These are phyloP conservation scores for Acanthosepion esculentum DNA, from an alignment of 2,888 invertebrate species.

Conservation along the genomic window DNA sequence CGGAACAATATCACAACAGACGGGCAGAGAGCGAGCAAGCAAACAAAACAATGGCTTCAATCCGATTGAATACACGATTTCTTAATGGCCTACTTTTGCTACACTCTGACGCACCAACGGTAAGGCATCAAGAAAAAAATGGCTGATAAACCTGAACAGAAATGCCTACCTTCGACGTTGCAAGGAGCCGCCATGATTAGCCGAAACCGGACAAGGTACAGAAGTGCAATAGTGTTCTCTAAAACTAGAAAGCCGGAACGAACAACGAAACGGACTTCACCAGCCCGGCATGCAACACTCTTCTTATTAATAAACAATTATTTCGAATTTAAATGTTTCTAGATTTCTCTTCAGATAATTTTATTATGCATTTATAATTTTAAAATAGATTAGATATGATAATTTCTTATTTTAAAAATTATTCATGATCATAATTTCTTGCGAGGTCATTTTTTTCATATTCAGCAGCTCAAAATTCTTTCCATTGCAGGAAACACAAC, in stretches of 20 bases:
- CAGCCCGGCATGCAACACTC: background rate
- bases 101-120: background rate
- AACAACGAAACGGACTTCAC: background rate
- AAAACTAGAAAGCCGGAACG: background rate
- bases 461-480: conserved; percentile 8
- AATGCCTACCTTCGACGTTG: conserved; percentile 46
- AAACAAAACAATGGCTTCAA: background rate
- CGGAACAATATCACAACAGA: background rate
- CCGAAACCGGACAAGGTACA: conserved; percentile 36
- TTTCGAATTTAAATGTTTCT: background rate
- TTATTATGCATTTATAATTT: background rate
- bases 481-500: conserved; percentile 39
- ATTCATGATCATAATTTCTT: background rate
- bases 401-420: background rate
- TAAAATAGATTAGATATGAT: background rate
- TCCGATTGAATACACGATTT: background rate
- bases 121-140: background rate
- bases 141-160: background rate
- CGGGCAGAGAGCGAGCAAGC: background rate
- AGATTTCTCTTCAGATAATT: background rate
- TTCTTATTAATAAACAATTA: background rate
- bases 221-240: background rate
- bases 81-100: background rate
- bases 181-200: conserved; percentile 36
- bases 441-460: background rate